Percentiles rank a stretch among this genome's conserved stretches.
Evolutionary conservation across 2,113 vertebrate genomes (phyloP).

Genomic region (Peromyscus californicus): DNA sequence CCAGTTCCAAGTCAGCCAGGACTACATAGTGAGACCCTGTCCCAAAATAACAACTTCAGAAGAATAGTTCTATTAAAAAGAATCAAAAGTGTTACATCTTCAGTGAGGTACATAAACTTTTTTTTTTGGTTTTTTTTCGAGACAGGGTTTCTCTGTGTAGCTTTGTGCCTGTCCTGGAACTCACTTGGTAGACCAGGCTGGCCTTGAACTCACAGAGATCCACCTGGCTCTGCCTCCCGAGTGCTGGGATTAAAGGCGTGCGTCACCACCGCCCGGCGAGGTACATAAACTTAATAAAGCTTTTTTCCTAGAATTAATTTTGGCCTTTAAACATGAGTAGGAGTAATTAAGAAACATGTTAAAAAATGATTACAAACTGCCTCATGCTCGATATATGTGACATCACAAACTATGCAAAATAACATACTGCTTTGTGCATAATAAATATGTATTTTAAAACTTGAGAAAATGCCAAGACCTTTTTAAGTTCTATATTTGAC

Average conservation of each 20-base stretch:
- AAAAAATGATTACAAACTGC: slow-evolving; percentile 25
- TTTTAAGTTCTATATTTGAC: slow-evolving; percentile 89
- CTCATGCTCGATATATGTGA: slow-evolving; percentile 24
- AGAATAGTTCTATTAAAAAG: slow-evolving; percentile 41
- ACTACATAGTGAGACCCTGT: neutral
- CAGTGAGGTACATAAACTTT: neutral
- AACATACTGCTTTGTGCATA: slow-evolving; percentile 52
- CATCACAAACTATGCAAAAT: slow-evolving; percentile 60
- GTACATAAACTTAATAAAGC: neutral
- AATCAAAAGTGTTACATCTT: slow-evolving; percentile 2
- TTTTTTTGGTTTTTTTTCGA: too few species aligned
- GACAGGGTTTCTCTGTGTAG: too few species aligned
- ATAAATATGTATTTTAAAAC: slow-evolving; percentile 71
- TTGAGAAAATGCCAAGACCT: slow-evolving; percentile 86
- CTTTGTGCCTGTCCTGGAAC: too few species aligned
- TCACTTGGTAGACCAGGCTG: too few species aligned
- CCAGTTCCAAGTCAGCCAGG: neutral
- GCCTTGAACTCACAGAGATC: too few species aligned
- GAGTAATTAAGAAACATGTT: slow-evolving; percentile 44
- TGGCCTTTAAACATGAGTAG: slow-evolving; percentile 19
- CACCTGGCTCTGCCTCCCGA: too few species aligned
- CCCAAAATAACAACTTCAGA: neutral
- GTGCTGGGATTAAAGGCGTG: too few species aligned
- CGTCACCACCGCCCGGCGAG: too few species aligned
- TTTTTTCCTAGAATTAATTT: slow-evolving; percentile 27